These are phyloP conservation scores for Polyploca ridens DNA, from an alignment of 2,888 invertebrate species.

Conservation along the genomic window DNA sequence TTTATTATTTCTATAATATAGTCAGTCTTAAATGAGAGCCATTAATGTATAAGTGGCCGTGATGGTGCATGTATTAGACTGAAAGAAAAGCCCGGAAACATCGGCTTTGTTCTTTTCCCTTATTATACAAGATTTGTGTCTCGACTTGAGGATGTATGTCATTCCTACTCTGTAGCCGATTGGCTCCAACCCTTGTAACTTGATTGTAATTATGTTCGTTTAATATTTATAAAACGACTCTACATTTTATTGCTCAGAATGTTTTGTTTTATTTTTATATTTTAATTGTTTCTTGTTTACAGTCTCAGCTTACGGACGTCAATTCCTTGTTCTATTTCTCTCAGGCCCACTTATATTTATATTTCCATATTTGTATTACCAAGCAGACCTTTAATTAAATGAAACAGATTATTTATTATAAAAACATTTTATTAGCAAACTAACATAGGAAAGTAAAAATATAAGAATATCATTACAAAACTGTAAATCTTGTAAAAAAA, in stretches of 20 bases:
- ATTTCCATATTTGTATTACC: neutral
- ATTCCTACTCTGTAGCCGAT: constrained; percentile 15
- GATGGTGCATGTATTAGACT: neutral
- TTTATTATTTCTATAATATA: neutral
- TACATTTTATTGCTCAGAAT: neutral
- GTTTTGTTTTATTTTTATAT: neutral
- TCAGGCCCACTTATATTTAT: neutral
- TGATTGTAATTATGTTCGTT: neutral
- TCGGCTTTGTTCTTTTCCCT: constrained; percentile 20
- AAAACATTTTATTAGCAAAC: constrained; percentile 84
- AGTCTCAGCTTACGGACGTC: neutral
- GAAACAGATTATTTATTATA: constrained; percentile 48
- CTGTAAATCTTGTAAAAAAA: constrained; percentile 75
- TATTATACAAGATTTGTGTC: constrained; percentile 31
- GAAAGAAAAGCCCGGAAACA: neutral
- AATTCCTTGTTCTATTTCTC: neutral
- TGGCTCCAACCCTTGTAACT: neutral
- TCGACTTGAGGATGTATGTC: constrained; percentile 31
- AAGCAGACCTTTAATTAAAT: constrained; percentile 15
- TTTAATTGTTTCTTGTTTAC: neutral
- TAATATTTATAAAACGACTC: neutral
- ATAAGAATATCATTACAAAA: constrained; percentile 82
- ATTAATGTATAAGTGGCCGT: neutral
- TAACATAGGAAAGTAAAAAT: constrained; percentile 84
- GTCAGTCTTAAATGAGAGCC: neutral